A percentile compares a stretch with the other conserved stretches of the same genome.
phyloP scores from a whole-genome alignment of 2,113 vertebrate species.

The Lophius piscatorius region DNA sequence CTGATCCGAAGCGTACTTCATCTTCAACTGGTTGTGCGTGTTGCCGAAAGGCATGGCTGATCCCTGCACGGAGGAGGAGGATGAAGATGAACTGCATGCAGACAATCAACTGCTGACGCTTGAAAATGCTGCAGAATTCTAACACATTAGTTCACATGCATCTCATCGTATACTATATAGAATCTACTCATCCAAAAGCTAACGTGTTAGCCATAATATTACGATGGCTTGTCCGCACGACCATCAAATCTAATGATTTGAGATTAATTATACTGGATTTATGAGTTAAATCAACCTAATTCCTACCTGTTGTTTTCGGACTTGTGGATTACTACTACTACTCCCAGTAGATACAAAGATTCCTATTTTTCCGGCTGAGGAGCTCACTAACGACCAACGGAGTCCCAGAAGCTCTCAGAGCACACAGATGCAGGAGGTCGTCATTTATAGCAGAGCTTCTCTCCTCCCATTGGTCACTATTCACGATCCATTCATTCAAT shows the following conservation, averaged over 20 bases:
- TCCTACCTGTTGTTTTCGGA: constrained; percentile 72
- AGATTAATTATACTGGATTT: background rate
- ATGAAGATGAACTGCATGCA: background rate
- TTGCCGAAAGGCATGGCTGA: constrained; percentile 95
- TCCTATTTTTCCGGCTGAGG: constrained; percentile 65
- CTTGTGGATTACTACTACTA: constrained; percentile 55
- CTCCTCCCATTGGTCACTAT: constrained; percentile 85
- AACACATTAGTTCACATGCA: no score
- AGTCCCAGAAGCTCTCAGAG: constrained; percentile 54
- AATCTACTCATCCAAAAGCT: no score
- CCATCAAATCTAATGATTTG: no score
- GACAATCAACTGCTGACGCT: background rate
- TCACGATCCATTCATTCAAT: constrained; percentile 91
- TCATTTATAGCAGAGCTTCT: constrained; percentile 82
- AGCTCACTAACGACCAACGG: constrained; percentile 9
- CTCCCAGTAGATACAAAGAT: constrained; percentile 71
- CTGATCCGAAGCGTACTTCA: constrained; percentile 78
- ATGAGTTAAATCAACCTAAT: accelerated
- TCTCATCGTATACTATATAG: no score
- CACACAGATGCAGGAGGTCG: background rate
- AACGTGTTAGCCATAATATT: no score
- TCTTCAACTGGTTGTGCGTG: constrained; percentile 90
- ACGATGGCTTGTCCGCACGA: no score
- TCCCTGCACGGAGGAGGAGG: constrained; percentile 69
- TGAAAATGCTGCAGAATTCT: no score